phyloP scores from a whole-genome alignment of 2,113 vertebrate species.

The Rhizomys pruinosus region DNA sequence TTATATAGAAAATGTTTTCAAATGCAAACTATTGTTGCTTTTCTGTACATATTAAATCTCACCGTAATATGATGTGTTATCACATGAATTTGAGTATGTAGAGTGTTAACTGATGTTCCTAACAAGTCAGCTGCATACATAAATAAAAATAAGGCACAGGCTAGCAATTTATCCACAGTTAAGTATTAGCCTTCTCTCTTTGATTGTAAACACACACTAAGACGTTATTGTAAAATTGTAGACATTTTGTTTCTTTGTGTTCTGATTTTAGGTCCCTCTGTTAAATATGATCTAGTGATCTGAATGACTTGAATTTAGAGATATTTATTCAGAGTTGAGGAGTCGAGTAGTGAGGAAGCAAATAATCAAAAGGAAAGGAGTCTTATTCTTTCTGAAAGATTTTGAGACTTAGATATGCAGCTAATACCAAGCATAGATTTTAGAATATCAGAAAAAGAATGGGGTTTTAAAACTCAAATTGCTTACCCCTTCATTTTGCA shows the following conservation, averaged over 20 bases:
- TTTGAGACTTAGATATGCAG: slow-evolving; percentile 44
- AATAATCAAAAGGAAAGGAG: slow-evolving; percentile 31
- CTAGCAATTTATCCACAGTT: slow-evolving; percentile 31
- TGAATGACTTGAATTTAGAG: slow-evolving; percentile 56
- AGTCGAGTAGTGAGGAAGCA: slow-evolving; percentile 11
- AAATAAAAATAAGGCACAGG: slow-evolving; percentile 51
- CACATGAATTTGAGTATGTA: slow-evolving; percentile 53
- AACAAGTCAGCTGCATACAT: slow-evolving; percentile 33
- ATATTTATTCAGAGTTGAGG: slow-evolving; percentile 49
- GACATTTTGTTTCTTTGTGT: slow-evolving; percentile 43
- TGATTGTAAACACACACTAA: slow-evolving; percentile 39
- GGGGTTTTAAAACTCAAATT: slow-evolving; percentile 31
- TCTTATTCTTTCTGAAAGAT: slow-evolving; percentile 23
- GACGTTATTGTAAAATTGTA: slow-evolving; percentile 21
- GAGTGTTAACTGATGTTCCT: slow-evolving; percentile 54
- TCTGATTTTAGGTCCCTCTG: slow-evolving; percentile 45
- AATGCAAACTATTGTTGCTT: slow-evolving; percentile 58
- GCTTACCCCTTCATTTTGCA: slow-evolving; percentile 23
- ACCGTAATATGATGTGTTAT: slow-evolving; percentile 49
- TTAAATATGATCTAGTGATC: slow-evolving; percentile 31
- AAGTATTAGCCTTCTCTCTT: slow-evolving; percentile 34
- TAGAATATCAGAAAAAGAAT: background rate
- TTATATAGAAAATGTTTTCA: slow-evolving; percentile 63
- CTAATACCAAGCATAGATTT: background rate
- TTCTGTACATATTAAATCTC: slow-evolving; percentile 39